Conservation (phyloP, 2,113 vertebrate species). For the Hippocampus mohnikei region DNA sequence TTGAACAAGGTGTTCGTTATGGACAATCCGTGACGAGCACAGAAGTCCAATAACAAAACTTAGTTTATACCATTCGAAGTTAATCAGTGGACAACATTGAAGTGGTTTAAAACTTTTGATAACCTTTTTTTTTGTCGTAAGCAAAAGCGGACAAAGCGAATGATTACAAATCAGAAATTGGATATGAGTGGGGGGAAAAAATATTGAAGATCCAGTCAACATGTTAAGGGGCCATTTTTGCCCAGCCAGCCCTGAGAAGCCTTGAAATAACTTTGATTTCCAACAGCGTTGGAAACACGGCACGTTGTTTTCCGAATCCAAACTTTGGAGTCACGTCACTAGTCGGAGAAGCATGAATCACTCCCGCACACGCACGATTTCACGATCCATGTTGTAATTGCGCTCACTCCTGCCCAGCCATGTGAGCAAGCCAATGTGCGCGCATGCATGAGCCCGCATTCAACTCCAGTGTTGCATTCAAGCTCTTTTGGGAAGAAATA, state of each 20-base stretch:
- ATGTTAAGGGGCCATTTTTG: background rate
- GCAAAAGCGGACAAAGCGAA: background rate
- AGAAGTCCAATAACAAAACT: too few relatives aligned
- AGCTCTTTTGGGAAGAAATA: background rate
- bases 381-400: conserved; percentile 30
- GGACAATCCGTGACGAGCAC: too few relatives aligned
- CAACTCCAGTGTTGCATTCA: background rate
- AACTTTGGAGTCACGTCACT: conserved; percentile 10
- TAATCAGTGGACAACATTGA: background rate
- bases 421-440: conserved; percentile 12
- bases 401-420: conserved; percentile 35
- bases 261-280: background rate
- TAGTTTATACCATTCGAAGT: too few relatives aligned
- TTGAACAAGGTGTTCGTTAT: too few relatives aligned
- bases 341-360: conserved; percentile 44
- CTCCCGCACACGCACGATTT: conserved; percentile 37
- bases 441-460: conserved; percentile 6
- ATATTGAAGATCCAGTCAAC: background rate
- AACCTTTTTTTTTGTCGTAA: background rate
- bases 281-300: background rate
- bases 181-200: too few relatives aligned
- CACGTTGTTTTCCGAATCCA: background rate
- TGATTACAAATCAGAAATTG: background rate
- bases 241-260: background rate
- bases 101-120: background rate